phyloP scores from a whole-genome alignment of 2,797 vertebrate species.

The Coregonus ussuriensis region DNA sequence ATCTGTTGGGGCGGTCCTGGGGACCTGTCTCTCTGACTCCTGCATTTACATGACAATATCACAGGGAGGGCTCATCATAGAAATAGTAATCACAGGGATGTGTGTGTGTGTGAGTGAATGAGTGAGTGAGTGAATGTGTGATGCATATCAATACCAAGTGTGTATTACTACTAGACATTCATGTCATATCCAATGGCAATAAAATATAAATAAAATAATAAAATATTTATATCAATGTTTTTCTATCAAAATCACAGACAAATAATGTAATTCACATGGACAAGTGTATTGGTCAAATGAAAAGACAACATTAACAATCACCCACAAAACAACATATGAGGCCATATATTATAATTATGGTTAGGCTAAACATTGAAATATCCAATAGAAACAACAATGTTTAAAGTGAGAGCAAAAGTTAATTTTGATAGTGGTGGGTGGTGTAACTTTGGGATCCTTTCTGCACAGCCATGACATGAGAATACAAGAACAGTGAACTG shows the following conservation, averaged over 20 bases:
- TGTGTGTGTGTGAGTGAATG: not conserved
- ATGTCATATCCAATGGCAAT: not conserved
- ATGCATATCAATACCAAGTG: not conserved
- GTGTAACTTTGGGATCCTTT: not conserved
- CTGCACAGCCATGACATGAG: not conserved
- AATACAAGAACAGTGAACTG: constrained; percentile 22
- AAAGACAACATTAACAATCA: not conserved
- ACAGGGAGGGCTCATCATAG: not conserved
- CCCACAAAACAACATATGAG: not conserved
- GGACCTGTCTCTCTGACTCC: not conserved
- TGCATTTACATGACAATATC: constrained; percentile 42
- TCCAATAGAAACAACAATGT: not conserved
- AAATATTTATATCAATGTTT: too few relatives aligned
- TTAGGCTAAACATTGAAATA: not conserved
- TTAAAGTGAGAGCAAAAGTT: not conserved
- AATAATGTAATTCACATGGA: not conserved
- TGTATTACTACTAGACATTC: not conserved
- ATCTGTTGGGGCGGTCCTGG: too few relatives aligned
- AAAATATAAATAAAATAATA: too few relatives aligned
- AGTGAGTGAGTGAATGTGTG: too few relatives aligned
- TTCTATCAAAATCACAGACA: not conserved
- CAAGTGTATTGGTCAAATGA: not conserved
- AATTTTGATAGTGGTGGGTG: not conserved
- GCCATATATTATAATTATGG: not conserved
- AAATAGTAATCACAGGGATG: not conserved